Evolutionary conservation across 1,140 invertebrate genomes (phyloP).

Genomic region (Nomia melanderi): DNA sequence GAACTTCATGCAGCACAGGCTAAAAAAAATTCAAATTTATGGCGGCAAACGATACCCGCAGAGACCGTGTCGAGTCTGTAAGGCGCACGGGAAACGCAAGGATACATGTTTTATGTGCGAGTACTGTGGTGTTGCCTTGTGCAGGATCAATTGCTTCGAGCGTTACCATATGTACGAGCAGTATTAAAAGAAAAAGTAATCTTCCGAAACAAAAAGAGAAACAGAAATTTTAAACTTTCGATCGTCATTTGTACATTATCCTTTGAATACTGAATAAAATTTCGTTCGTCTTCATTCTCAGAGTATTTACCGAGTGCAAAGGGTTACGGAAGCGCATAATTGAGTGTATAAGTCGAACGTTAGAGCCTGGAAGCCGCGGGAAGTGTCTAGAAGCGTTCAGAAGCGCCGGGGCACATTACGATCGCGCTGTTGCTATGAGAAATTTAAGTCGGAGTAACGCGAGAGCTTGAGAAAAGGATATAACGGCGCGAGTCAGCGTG

Average conservation of each 20-base stretch:
- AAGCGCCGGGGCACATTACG: too few relatives aligned
- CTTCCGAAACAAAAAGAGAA: too few relatives aligned
- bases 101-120: constrained; percentile 6
- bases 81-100: background rate
- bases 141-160: background rate
- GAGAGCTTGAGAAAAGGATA: constrained; percentile 38
- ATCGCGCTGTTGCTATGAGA: constrained; percentile 54
- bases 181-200: too few relatives aligned
- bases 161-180: background rate
- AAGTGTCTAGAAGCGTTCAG: too few relatives aligned
- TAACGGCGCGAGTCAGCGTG: constrained; percentile 8
- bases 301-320: constrained; percentile 9
- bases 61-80: background rate
- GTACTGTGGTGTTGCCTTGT: background rate
- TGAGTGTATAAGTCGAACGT: too few relatives aligned
- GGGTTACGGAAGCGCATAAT: background rate
- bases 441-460: constrained; percentile 48
- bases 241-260: too few relatives aligned
- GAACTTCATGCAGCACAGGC: constrained; percentile 1
- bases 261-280: background rate
- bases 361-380: too few relatives aligned
- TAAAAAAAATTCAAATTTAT: constrained; percentile 6
- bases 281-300: background rate
- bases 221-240: too few relatives aligned
- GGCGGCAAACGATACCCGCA: background rate